Evolutionary conservation across 2,797 vertebrate genomes (phyloP).

Genomic region (Etheostoma nigrum): DNA sequence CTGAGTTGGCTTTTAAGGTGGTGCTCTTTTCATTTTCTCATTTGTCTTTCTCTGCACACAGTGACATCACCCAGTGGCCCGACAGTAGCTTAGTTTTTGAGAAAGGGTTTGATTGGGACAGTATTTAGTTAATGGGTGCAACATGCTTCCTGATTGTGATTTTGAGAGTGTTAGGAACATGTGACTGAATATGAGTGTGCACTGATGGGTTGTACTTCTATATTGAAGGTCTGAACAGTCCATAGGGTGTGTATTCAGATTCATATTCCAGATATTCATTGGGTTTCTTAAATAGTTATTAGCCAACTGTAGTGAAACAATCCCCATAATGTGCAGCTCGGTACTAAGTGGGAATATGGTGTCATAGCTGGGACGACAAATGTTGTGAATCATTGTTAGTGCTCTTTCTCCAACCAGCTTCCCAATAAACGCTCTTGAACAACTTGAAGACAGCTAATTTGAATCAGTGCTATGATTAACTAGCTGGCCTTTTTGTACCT

Average conservation of each 20-base stretch:
- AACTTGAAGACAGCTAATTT: slow-evolving; percentile 32
- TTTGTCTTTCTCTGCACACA: slow-evolving; percentile 53
- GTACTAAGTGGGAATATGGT: slow-evolving; percentile 41
- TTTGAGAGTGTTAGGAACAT: slow-evolving; percentile 65
- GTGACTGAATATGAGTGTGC: slow-evolving; percentile 51
- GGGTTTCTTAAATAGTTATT: slow-evolving; percentile 23
- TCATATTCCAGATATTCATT: slow-evolving; percentile 33
- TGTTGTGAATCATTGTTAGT: slow-evolving; percentile 33
- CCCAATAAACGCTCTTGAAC: slow-evolving; percentile 21
- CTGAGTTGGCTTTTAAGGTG: slow-evolving; percentile 64
- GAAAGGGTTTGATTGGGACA: slow-evolving; percentile 45
- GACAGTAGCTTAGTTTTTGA: slow-evolving; percentile 36
- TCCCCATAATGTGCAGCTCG: slow-evolving; percentile 25
- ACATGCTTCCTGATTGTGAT: slow-evolving; percentile 59
- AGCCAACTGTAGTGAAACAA: slow-evolving; percentile 28
- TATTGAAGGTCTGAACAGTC: slow-evolving; percentile 30
- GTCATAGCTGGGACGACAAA: slow-evolving; percentile 36
- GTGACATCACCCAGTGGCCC: slow-evolving; percentile 44
- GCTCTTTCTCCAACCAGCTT: slow-evolving; percentile 12
- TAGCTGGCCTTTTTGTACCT: slow-evolving; percentile 35
- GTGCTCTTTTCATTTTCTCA: slow-evolving; percentile 53
- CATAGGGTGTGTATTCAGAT: slow-evolving; percentile 49
- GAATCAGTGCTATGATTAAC: slow-evolving; percentile 40
- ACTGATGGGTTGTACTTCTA: slow-evolving; percentile 22
- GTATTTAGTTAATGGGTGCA: slow-evolving; percentile 75